Percentiles rank a stretch among this genome's conserved stretches.
These are phyloP conservation scores for Lasioglossum albipes DNA, from an alignment of 1,140 invertebrate species.

Conservation along the genomic window DNA sequence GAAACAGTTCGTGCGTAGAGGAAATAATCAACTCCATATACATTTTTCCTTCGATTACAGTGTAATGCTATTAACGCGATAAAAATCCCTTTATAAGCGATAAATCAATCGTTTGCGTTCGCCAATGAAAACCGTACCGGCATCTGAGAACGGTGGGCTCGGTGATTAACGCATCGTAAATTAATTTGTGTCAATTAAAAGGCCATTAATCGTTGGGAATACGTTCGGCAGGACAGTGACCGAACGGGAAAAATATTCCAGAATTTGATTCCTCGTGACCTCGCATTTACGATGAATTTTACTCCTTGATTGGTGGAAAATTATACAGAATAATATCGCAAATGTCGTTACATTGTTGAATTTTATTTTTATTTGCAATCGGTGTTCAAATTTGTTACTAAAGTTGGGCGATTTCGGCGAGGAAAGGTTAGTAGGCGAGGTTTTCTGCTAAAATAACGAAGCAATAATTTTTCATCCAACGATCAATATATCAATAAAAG, in stretches of 20 bases:
- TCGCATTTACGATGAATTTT: background rate
- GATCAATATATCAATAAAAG: too few relatives aligned
- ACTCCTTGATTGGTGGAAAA: background rate
- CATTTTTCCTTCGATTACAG: slow-evolving; percentile 13
- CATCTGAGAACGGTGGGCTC: slow-evolving; percentile 14
- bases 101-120: slow-evolving; percentile 32
- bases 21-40: slow-evolving; percentile 32
- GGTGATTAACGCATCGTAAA: slow-evolving; percentile 45
- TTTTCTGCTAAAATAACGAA: too few relatives aligned
- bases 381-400: too few relatives aligned
- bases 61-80: slow-evolving; percentile 30
- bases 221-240: slow-evolving; percentile 17
- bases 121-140: background rate
- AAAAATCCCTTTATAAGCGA: slow-evolving; percentile 40
- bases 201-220: slow-evolving; percentile 8
- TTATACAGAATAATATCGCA: too few relatives aligned
- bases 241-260: background rate
- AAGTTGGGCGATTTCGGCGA: too few relatives aligned
- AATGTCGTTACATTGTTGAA: too few relatives aligned
- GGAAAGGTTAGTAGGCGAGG: too few relatives aligned
- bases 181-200: slow-evolving; percentile 47
- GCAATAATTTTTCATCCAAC: too few relatives aligned
- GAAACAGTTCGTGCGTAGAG: slow-evolving; percentile 1
- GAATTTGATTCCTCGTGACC: background rate
- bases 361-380: too few relatives aligned